phyloP scores from a whole-genome alignment of 2,113 vertebrate genomes.

The Cryptotis parvus region DNA sequence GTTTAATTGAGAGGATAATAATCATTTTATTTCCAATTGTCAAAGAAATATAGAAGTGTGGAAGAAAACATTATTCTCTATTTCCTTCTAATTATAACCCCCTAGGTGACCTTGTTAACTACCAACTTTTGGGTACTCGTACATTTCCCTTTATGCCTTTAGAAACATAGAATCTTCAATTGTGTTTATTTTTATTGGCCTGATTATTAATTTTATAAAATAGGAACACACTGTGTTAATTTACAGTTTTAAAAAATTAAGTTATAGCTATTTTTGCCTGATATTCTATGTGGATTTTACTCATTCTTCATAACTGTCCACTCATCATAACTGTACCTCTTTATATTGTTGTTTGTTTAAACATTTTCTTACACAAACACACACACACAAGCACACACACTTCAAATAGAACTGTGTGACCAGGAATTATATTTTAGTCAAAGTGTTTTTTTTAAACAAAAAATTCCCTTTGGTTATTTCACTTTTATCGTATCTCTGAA shows the following conservation, averaged over 20 bases:
- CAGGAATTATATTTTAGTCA: conserved; percentile 15
- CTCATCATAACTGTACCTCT: not conserved
- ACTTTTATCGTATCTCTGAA: not conserved
- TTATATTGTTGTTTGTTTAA: conserved; percentile 9
- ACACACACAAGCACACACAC: no score
- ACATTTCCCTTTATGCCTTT: not conserved
- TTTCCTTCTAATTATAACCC: not conserved
- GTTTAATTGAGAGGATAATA: conserved; percentile 22
- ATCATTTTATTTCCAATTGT: not conserved
- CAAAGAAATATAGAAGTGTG: not conserved
- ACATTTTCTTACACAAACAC: not conserved
- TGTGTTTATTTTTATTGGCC: not conserved
- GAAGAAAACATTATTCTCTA: not conserved
- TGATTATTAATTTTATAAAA: conserved; percentile 10
- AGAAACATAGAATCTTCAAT: not conserved
- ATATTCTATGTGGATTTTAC: not conserved
- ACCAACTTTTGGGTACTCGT: not conserved
- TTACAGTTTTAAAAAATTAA: not conserved
- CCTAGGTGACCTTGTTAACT: not conserved
- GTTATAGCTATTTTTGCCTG: not conserved
- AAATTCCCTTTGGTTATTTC: not conserved
- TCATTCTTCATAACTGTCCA: not conserved
- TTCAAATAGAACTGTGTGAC: no score
- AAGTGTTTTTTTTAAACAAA: not conserved
- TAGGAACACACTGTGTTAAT: not conserved